Evolutionary conservation across 2,113 vertebrate genomes (phyloP), one percentile per base, ranked within the genome.

Genomic region (Myotis lucifugus): DNA sequence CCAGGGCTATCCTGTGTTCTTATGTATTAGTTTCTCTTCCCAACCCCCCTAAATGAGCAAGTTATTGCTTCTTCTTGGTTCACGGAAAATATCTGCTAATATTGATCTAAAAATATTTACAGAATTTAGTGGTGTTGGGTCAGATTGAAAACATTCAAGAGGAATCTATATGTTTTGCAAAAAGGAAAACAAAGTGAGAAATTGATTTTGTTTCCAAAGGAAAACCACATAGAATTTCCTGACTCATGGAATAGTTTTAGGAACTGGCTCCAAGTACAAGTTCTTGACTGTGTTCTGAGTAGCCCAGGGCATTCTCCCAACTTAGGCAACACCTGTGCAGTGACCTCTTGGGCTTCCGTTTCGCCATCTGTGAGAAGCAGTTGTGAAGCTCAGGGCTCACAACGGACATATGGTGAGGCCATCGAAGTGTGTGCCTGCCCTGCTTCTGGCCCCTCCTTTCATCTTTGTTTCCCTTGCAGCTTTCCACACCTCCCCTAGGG

Each of bases 351-450:
- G 34, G 12, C 18, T 59, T 70, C n/a, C 1, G 56, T 32, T 27
- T 9, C 21, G 32, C 70, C 11, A 2, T 3, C 6, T 50, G 5
- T 59, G 70, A 70, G 77, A 59, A 27, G 23, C 61, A 5, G 15
- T 5, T 1, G 17, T 34, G 82, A 48, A 29, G 25, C 7, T 56
- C 25, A 61, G 74, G 59, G 23, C 37, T 85, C 37, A 37, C 0
- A 4, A 21, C 0, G 17, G n/a, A 25, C 1, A 13, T 21, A 9
- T 2, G 21, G 15, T 18, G 32, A 37, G 50, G 48, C 4, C 15
- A 0, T 18, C 0, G 11, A 46, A 27, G 15, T 1, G 7, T 23
- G 25, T 5, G 46, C 18, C 69, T 19, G 11, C 27, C 2, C 6
- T 3, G 46, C 32, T 27, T 23, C 54, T 1, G 6, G 32, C 18